Conservation (phyloP, 2,113 vertebrate genomes). For the Sclerurus mexicanus region DNA sequence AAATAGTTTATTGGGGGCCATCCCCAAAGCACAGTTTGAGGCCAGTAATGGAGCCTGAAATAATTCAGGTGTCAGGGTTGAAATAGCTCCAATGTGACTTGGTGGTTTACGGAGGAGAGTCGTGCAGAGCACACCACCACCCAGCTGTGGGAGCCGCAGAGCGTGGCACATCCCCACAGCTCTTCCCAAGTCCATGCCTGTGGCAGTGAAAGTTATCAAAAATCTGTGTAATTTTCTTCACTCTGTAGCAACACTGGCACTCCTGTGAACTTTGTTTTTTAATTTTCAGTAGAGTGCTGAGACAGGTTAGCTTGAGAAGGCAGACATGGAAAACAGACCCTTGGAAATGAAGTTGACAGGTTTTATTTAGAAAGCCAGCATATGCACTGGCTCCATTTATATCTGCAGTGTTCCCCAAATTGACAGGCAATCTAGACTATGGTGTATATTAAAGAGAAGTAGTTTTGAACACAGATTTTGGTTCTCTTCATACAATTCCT, state of each 20-base stretch:
- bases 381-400: conserved; percentile 40
- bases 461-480: conserved; percentile 22
- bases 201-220: background rate
- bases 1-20: fast-evolving
- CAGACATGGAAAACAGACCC: conserved; percentile 23
- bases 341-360: conserved; percentile 46
- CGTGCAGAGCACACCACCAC: fast-evolving
- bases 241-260: background rate
- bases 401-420: conserved; percentile 26
- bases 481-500: conserved; percentile 8
- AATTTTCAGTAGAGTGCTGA: background rate
- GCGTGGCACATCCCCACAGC: too few species aligned
- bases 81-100: background rate
- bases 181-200: background rate
- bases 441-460: conserved; percentile 18
- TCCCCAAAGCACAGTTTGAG: background rate
- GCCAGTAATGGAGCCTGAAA: background rate
- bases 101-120: background rate
- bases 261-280: background rate
- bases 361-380: conserved; percentile 67
- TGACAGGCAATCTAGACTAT: conserved; percentile 40
- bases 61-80: background rate
- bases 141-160: fast-evolving
- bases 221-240: background rate
- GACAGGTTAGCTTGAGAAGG: conserved; percentile 10